Evolutionary conservation across 2,113 vertebrate species (phyloP).

Genomic region (Climacteris rufus): DNA sequence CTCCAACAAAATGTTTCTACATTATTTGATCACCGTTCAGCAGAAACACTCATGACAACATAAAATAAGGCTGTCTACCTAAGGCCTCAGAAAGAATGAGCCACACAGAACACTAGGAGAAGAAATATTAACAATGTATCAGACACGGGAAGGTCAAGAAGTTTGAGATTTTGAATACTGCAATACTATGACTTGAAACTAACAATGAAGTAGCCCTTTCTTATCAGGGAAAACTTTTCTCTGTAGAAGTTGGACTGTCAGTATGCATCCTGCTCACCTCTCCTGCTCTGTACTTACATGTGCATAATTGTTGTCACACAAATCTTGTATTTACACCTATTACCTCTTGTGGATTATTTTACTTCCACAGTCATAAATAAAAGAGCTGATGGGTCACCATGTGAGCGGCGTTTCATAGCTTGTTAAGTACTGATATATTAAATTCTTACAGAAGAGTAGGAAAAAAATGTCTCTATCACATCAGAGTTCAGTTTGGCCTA

Average conservation of each 20-base stretch:
- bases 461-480: background rate
- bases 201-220: background rate
- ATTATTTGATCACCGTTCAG: background rate
- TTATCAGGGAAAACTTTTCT: background rate
- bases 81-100: background rate
- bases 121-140: background rate
- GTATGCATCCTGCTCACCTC: background rate
- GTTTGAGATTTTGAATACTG: background rate
- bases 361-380: background rate
- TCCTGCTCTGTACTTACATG: background rate
- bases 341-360: background rate
- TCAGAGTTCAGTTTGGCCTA: background rate
- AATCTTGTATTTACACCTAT: background rate
- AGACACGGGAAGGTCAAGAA: background rate
- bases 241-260: background rate
- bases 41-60: background rate
- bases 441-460: background rate
- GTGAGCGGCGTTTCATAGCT: background rate
- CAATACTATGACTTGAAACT: background rate
- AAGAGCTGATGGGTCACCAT: background rate
- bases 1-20: background rate
- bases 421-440: background rate
- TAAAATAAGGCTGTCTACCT: background rate
- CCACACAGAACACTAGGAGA: background rate
- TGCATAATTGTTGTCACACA: background rate